phyloP scores from a whole-genome alignment of 2,113 vertebrate species.

The Oryzias woworae region DNA sequence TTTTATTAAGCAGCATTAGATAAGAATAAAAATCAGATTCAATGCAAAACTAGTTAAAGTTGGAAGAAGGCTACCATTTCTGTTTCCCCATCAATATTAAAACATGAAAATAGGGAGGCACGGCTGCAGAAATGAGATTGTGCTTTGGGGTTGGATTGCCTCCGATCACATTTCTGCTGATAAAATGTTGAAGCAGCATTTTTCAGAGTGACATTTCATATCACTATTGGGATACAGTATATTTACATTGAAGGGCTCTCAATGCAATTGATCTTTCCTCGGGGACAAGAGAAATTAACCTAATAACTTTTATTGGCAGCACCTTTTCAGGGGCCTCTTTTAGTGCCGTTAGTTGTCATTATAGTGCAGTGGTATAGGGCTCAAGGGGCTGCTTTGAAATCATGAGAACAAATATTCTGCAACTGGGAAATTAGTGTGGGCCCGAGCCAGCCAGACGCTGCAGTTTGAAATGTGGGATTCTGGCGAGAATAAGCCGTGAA shows the following conservation, averaged over 20 bases:
- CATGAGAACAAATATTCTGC: conserved; percentile 65
- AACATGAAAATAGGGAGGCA: conserved; percentile 35
- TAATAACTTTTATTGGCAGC: conserved; percentile 56
- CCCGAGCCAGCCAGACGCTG: conserved; percentile 19
- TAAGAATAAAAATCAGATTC: not conserved
- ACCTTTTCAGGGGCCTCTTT: conserved; percentile 38
- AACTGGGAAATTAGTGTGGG: conserved; percentile 46
- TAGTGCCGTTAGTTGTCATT: conserved; percentile 49
- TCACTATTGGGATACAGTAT: conserved; percentile 63
- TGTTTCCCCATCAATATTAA: conserved; percentile 11
- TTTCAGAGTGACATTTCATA: conserved; percentile 65
- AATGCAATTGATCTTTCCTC: conserved; percentile 70
- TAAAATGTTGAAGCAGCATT: conserved; percentile 58
- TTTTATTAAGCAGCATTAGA: not conserved
- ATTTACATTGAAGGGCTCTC: conserved; percentile 69
- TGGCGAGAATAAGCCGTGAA: conserved; percentile 48
- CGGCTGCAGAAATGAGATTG: conserved; percentile 45
- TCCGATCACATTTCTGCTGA: conserved; percentile 63
- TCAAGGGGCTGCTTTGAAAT: conserved; percentile 66
- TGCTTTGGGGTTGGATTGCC: conserved; percentile 43
- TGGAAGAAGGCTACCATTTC: conserved; percentile 15
- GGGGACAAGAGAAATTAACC: conserved; percentile 52
- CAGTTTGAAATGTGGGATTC: conserved; percentile 34
- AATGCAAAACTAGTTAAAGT: conserved; percentile 24
- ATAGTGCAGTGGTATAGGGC: conserved; percentile 45